phyloP scores from a whole-genome alignment of 2,888 invertebrate genomes.

The Limnephilus lunatus region DNA sequence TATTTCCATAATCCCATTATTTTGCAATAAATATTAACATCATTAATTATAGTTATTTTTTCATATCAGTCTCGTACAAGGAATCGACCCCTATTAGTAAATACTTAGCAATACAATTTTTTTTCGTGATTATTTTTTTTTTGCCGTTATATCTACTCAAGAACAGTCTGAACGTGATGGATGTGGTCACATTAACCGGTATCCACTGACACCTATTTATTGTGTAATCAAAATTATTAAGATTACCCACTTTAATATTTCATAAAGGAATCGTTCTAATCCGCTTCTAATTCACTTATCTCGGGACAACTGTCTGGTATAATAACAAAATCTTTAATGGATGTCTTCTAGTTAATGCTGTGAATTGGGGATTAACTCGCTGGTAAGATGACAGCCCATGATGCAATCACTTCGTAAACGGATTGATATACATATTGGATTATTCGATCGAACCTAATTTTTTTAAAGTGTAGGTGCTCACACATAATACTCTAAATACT shows the following conservation, averaged over 20 bases:
- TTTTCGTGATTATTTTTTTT: no score
- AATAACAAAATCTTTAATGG: background rate
- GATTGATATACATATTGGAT: background rate
- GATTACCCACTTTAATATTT: background rate
- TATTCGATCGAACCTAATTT: background rate
- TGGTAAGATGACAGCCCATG: background rate
- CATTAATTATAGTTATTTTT: no score
- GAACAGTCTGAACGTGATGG: background rate
- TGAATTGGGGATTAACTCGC: background rate
- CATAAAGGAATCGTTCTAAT: background rate
- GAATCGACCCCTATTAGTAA: no score
- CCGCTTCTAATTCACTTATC: background rate
- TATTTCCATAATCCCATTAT: no score
- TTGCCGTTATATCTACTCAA: no score
- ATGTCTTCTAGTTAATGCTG: background rate
- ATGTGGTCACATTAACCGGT: background rate
- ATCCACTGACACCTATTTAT: background rate
- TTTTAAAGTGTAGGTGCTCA: background rate
- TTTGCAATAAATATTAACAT: no score
- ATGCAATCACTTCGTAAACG: background rate
- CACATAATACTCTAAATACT: background rate
- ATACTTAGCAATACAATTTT: no score
- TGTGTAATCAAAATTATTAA: background rate
- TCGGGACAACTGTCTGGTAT: background rate
- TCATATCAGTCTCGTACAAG: no score